Conservation (phyloP, 2,888 invertebrate species). For the Xestia sexstrigata region DNA sequence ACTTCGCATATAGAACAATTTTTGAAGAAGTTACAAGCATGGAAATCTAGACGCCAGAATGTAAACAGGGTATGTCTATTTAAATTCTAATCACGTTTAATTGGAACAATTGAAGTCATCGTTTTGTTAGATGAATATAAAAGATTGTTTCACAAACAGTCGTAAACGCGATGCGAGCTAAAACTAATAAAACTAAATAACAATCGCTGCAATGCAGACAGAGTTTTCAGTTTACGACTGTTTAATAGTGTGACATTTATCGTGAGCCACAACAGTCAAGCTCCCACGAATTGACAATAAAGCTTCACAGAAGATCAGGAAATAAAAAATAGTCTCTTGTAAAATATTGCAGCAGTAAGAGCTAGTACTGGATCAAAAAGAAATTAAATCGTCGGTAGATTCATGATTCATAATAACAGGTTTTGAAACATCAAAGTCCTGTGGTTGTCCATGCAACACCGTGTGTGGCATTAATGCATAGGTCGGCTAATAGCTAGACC, state of each 20-base stretch:
- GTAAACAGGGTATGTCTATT: conserved; percentile 30
- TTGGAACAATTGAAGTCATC: conserved; percentile 67
- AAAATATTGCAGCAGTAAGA: conserved; percentile 18
- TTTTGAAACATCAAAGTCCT: conserved; percentile 33
- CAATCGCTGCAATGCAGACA: conserved; percentile 54
- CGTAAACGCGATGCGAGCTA: conserved; percentile 55
- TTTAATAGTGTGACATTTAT: conserved; percentile 56
- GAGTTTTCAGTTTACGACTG: conserved; percentile 50
- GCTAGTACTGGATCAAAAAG: conserved; percentile 36
- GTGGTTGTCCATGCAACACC: conserved; percentile 63
- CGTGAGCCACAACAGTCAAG: conserved; percentile 36
- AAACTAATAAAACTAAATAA: conserved; percentile 61
- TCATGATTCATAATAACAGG: conserved; percentile 47
- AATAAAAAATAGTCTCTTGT: conserved; percentile 22
- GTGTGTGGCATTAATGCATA: conserved; percentile 80
- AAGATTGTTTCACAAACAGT: conserved; percentile 49
- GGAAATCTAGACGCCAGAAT: conserved; percentile 20
- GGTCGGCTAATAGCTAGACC: conserved; percentile 80
- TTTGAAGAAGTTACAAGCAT: background rate
- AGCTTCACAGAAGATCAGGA: conserved; percentile 23
- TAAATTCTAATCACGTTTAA: conserved; percentile 64
- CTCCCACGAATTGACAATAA: conserved; percentile 48
- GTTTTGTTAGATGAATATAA: conserved; percentile 61
- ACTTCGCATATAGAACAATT: conserved; percentile 1
- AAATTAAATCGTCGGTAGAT: conserved; percentile 39